A percentile compares a stretch with the other conserved stretches of the same genome.
phyloP scores from a whole-genome alignment of 1,140 invertebrate species.

The Amyelois transitella region DNA sequence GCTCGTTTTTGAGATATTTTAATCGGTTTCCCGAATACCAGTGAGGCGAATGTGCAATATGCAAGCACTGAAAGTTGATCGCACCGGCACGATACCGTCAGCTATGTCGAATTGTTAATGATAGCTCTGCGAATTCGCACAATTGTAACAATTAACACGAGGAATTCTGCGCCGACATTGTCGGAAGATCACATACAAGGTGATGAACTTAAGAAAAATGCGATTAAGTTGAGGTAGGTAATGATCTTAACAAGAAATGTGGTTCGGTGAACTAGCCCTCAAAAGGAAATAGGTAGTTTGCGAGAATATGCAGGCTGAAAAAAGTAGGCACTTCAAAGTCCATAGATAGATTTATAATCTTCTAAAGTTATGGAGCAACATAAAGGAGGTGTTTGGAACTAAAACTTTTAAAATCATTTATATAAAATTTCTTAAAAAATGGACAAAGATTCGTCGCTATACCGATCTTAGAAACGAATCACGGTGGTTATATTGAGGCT shows the following conservation, averaged over 20 bases:
- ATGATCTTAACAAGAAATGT: background rate
- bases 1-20: constrained; percentile 47
- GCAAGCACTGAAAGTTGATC: constrained; percentile 32
- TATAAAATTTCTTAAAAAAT: background rate
- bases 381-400: background rate
- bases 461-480: constrained; percentile 1
- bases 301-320: background rate
- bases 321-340: background rate
- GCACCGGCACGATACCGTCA: constrained; percentile 39
- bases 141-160: constrained; percentile 40
- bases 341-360: background rate
- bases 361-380: background rate
- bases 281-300: too few species aligned
- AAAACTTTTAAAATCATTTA: too few species aligned
- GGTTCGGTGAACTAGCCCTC: background rate
- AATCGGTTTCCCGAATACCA: constrained; percentile 41
- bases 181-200: background rate
- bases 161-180: background rate
- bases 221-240: too few species aligned
- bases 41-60: constrained; percentile 28
- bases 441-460: background rate
- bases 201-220: background rate
- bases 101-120: constrained; percentile 58
- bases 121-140: constrained; percentile 30
- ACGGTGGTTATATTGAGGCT: background rate